Conservation (phyloP, 2,888 invertebrate genomes). For the Epirrita christyi region DNA sequence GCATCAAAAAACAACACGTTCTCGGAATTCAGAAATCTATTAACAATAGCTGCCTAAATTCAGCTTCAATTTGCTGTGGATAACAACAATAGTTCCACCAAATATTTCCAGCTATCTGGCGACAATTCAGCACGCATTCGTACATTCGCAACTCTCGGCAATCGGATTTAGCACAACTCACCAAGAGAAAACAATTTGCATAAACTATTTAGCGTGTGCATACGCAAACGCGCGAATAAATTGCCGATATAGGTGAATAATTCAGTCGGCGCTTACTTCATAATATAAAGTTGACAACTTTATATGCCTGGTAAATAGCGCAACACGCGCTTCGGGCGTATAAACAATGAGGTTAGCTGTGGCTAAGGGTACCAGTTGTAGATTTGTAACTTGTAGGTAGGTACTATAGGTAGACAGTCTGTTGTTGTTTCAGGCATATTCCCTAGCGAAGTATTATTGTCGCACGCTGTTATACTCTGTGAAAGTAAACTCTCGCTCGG, state of each 20-base stretch:
- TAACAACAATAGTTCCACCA: conserved; percentile 13
- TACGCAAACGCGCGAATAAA: conserved; percentile 51
- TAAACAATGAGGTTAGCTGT: conserved; percentile 10
- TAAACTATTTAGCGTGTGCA: conserved; percentile 56
- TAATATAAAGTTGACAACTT: conserved; percentile 35
- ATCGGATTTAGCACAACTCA: conserved; percentile 45
- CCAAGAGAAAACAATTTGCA: conserved; percentile 46
- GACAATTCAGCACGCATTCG: conserved; percentile 36
- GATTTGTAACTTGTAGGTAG: conserved; percentile 35
- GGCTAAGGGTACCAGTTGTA: conserved; percentile 36
- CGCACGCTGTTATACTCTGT: conserved; percentile 43
- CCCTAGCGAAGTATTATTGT: conserved; percentile 52
- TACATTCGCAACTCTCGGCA: conserved; percentile 25
- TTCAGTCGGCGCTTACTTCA: conserved; percentile 30
- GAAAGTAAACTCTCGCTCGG: conserved; percentile 44
- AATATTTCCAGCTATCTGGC: conserved; percentile 18
- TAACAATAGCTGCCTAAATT: not conserved
- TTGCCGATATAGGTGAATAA: conserved; percentile 37
- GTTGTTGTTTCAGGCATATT: conserved; percentile 49
- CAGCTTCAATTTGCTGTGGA: not conserved
- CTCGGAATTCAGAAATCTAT: not conserved
- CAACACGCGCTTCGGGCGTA: conserved; percentile 20
- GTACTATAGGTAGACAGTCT: conserved; percentile 40
- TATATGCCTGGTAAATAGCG: conserved; percentile 36
- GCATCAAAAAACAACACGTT: not conserved